Evolutionary conservation across 2,113 vertebrate species (phyloP).

Genomic region (Fregetta grallaria): DNA sequence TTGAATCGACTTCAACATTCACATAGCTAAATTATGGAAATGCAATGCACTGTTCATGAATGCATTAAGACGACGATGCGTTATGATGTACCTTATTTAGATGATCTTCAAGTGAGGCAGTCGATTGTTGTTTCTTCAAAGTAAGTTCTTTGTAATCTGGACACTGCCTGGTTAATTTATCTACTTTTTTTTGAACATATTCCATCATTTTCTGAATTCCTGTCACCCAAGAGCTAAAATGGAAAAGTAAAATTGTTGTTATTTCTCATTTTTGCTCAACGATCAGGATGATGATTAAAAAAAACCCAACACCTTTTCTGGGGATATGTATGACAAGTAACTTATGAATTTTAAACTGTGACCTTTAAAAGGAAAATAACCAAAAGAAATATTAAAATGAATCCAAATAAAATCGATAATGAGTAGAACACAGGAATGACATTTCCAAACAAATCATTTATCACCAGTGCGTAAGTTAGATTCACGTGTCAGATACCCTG

Average conservation of each 20-base stretch:
- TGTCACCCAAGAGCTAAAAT: slow-evolving; percentile 65
- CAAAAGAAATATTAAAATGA: neutral
- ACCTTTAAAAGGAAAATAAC: neutral
- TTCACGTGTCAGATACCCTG: neutral
- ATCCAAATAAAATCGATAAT: neutral
- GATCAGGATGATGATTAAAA: neutral
- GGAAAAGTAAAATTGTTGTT: slow-evolving; percentile 14
- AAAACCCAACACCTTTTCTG: rapidly evolving
- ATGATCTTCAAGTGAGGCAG: slow-evolving; percentile 70
- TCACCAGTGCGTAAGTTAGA: neutral
- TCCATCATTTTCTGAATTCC: slow-evolving; percentile 79
- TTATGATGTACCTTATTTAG: slow-evolving; percentile 78
- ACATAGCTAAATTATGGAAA: neutral
- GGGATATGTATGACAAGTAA: neutral
- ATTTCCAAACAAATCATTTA: neutral
- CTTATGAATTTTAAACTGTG: neutral
- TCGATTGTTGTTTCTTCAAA: slow-evolving; percentile 72
- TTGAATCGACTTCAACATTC: neutral
- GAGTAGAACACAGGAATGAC: neutral
- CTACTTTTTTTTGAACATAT: slow-evolving; percentile 69
- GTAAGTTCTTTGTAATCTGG: slow-evolving; percentile 65
- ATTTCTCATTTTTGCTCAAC: neutral
- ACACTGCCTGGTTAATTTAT: slow-evolving; percentile 67
- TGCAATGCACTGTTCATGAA: neutral
- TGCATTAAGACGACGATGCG: neutral